A percentile compares a stretch with the other conserved stretches of the same genome.
phyloP scores from a whole-genome alignment of 2,113 vertebrate species.

The Stegastes partitus region DNA sequence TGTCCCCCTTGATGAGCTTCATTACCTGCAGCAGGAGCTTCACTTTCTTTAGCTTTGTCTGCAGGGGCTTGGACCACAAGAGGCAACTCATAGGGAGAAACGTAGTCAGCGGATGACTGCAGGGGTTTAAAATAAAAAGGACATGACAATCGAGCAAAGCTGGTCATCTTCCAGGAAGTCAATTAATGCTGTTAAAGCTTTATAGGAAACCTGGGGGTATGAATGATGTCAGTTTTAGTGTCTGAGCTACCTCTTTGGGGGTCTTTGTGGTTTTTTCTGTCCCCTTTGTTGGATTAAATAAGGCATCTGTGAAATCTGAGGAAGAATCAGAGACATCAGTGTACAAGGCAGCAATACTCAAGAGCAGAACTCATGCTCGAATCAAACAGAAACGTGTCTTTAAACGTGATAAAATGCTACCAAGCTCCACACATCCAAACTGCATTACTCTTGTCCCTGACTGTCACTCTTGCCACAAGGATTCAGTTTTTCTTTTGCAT shows the following conservation, averaged over 20 bases:
- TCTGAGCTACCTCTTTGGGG: slow-evolving; percentile 64
- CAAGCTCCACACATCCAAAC: background rate
- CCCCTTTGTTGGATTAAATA: slow-evolving; percentile 86
- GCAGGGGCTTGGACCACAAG: slow-evolving; percentile 36
- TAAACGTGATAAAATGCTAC: background rate
- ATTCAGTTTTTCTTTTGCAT: slow-evolving; percentile 33
- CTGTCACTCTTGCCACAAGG: slow-evolving; percentile 6
- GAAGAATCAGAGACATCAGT: slow-evolving; percentile 28
- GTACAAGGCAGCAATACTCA: background rate
- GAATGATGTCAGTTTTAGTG: slow-evolving; percentile 14
- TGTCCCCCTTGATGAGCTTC: background rate
- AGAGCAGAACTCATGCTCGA: background rate
- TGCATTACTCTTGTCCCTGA: background rate
- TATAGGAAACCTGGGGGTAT: slow-evolving; percentile 21
- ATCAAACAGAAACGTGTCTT: background rate
- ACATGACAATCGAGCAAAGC: slow-evolving; percentile 28
- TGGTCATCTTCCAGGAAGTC: slow-evolving; percentile 44
- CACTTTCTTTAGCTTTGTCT: slow-evolving; percentile 29
- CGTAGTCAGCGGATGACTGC: slow-evolving; percentile 77
- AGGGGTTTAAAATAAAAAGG: slow-evolving; percentile 40
- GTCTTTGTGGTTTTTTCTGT: slow-evolving; percentile 81
- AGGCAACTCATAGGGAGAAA: slow-evolving; percentile 84
- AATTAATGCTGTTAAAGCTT: slow-evolving; percentile 32
- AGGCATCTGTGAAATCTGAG: slow-evolving; percentile 86
- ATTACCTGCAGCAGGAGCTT: slow-evolving; percentile 71